These are phyloP conservation scores for Drosophila gaucha DNA, from an alignment of 2,888 invertebrate genomes.

Conservation along the genomic window DNA sequence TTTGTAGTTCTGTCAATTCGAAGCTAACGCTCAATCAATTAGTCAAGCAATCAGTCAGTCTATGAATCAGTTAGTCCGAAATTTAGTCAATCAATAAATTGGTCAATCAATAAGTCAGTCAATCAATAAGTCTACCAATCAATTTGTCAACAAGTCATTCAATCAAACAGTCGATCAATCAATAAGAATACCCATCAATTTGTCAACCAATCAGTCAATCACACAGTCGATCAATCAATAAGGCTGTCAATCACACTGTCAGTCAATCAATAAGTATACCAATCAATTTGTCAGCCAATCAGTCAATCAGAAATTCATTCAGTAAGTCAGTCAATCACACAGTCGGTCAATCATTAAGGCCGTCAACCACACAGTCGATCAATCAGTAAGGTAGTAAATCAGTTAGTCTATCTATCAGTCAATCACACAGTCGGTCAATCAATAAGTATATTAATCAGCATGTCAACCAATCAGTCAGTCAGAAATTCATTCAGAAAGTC, in stretches of 20 bases:
- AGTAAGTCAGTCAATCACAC: neutral
- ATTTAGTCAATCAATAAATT: neutral
- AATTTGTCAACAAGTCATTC: neutral
- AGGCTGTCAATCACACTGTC: neutral
- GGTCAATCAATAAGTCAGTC: neutral
- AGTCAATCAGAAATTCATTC: neutral
- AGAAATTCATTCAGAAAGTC: neutral
- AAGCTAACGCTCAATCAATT: too few relatives aligned
- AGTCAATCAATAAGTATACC: neutral
- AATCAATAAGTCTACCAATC: neutral
- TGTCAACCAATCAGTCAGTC: neutral
- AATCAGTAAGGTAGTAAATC: neutral
- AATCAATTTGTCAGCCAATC: neutral
- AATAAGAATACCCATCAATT: too few relatives aligned
- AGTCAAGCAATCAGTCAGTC: neutral
- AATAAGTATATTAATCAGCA: neutral
- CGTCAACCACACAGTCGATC: neutral
- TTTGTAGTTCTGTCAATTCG: too few relatives aligned
- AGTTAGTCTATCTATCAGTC: neutral
- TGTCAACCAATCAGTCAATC: neutral
- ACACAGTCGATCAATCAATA: neutral
- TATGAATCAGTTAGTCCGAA: neutral
- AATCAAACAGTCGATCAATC: neutral
- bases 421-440: neutral
- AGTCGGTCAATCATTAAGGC: neutral